Base-by-base conservation (phyloP, 2,888 invertebrate species). In the Leucozona laternaria region DNA sequence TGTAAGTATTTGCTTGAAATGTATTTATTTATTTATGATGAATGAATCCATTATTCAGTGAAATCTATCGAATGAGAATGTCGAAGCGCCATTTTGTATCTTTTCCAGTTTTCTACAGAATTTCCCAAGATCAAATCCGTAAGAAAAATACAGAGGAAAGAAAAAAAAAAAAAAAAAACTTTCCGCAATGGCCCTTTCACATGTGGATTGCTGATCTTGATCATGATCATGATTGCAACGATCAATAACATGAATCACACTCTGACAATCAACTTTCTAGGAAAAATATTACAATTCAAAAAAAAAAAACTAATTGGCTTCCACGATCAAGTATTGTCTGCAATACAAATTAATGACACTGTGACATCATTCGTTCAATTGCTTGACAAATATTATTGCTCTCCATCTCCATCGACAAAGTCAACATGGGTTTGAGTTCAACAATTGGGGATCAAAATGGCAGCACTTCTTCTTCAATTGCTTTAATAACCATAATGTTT, bases 321-420 rank as follows among this genome's bases (percentile, higher is more conserved):
- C 25, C 34, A 43, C 45, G 10, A 62, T 62, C 43, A 28, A 28
- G 28, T 15, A 55, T 37, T 13, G 76, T 76, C 76, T 84, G 79
- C 71, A 58, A 66, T 37, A 79, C 43, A 57, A 84, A 84, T 84
- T 84, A 79, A 71, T 50, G 31, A 37, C 70, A 70, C 50, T 62
- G 76, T 84, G 84, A 84, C 84, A 84, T 84, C 84, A 84, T 72
- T 71, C 34, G 45, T 79, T 79, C 76, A 84, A 84, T 84, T 84
- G 75, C 79, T 76, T 72, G 58, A 84, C 60, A 79, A 66, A 81
- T 31, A 76, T 76, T 64, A 64, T 45, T 45, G n/a, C 45, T 37
- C 34, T 68, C 20, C 20, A 62, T 58, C 48, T 50, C 25, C 50
- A 50, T n/a, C 55, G 22, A 58, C 55, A 34, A 58, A 31, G 20